Evolutionary conservation across 2,797 vertebrate species (phyloP).

Genomic region (Enteromius thamalakanensis): DNA sequence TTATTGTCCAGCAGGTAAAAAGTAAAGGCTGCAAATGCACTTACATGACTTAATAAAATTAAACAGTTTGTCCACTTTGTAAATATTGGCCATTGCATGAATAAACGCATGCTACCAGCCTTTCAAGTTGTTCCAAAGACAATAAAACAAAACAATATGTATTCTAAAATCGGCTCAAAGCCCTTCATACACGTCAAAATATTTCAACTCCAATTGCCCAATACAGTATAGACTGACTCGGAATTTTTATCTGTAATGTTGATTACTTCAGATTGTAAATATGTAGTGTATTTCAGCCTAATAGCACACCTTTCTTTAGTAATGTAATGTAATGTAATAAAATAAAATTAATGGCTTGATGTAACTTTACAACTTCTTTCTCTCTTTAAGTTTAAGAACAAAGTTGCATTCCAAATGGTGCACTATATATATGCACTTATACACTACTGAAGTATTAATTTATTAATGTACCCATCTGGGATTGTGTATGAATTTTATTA

Average conservation of each 20-base stretch:
- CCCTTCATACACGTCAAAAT: neutral
- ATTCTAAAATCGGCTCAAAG: neutral
- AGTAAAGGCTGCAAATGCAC: neutral
- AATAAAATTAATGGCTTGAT: neutral
- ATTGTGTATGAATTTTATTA: neutral
- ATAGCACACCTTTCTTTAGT: neutral
- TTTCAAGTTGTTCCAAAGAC: neutral
- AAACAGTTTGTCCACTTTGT: neutral
- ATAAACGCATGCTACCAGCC: neutral
- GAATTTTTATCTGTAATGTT: neutral
- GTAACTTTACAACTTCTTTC: neutral
- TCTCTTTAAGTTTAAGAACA: neutral
- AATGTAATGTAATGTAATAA: neutral
- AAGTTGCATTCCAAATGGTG: too few species aligned
- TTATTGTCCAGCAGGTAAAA: neutral
- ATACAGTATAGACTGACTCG: neutral
- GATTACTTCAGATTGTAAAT: neutral
- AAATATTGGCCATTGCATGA: neutral
- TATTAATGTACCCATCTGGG: neutral
- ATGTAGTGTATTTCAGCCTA: neutral
- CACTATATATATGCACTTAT: neutral
- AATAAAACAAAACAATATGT: neutral
- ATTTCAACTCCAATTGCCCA: neutral
- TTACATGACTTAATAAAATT: neutral
- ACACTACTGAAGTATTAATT: too few species aligned